Conservation (phyloP, 2,888 invertebrate species). For the Eugnorisma glareosa region DNA sequence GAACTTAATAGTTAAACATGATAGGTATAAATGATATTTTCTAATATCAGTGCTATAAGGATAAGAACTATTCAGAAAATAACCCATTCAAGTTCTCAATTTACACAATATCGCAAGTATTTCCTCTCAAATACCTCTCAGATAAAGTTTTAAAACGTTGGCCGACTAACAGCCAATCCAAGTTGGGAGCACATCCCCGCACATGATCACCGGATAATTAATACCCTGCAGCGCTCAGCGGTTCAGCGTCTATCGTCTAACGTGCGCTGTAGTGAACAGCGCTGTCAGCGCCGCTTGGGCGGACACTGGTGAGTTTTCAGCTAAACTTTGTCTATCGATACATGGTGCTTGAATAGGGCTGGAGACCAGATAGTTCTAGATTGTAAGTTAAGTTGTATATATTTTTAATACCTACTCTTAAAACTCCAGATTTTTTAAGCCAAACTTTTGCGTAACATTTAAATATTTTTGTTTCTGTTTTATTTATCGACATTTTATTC, state of each 20-base stretch:
- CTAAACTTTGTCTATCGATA: conserved; percentile 35
- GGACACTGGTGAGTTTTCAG: conserved; percentile 20
- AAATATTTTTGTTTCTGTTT: not conserved
- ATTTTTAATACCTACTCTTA: not conserved
- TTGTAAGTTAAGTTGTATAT: not conserved
- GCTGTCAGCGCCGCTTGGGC: conserved; percentile 37
- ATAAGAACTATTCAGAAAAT: not conserved
- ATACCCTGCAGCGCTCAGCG: conserved; percentile 44
- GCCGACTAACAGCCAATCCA: conserved; percentile 57
- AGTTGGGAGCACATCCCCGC: conserved; percentile 36
- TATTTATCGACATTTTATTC: not conserved
- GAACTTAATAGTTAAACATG: no score
- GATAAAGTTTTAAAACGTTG: conserved; percentile 37
- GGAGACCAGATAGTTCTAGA: not conserved
- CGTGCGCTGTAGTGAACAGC: conserved; percentile 21
- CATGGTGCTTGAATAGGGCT: not conserved
- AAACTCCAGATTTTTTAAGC: not conserved
- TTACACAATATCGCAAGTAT: conserved; percentile 1
- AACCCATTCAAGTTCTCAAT: not conserved
- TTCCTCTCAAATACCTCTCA: not conserved
- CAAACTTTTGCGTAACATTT: not conserved
- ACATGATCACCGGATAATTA: conserved; percentile 52
- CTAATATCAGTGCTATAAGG: not conserved
- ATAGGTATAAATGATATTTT: no score
- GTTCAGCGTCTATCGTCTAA: conserved; percentile 24